These are phyloP conservation scores for Drosophila navojoa DNA, from an alignment of 1,140 invertebrate species.

Conservation along the genomic window DNA sequence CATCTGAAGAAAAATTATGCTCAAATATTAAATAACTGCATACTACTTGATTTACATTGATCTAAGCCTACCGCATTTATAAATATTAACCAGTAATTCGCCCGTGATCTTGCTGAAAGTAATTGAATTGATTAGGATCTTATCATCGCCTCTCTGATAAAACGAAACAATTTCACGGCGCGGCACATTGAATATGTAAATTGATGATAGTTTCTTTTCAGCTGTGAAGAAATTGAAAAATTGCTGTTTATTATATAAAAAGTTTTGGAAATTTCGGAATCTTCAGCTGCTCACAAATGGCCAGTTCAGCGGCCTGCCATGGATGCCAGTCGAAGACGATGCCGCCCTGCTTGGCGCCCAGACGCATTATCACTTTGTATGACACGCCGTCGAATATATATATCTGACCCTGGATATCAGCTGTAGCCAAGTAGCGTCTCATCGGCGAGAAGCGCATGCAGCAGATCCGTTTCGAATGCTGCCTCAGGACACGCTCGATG, in stretches of 20 bases:
- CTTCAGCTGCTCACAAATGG: slow-evolving; percentile 55
- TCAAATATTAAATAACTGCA: no score
- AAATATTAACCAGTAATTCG: slow-evolving; percentile 74
- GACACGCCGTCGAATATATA: slow-evolving; percentile 52
- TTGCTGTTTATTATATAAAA: not conserved
- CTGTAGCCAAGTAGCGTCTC: slow-evolving; percentile 67
- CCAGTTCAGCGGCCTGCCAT: slow-evolving; percentile 71
- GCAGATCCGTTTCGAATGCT: slow-evolving; percentile 47
- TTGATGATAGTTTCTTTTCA: slow-evolving; percentile 61
- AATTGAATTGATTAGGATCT: slow-evolving; percentile 60
- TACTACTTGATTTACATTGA: no score
- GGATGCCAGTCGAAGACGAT: slow-evolving; percentile 78
- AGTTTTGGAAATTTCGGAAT: no score
- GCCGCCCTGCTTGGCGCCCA: slow-evolving; percentile 19
- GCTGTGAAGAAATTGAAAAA: slow-evolving; percentile 32
- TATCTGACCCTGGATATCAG: slow-evolving; percentile 64
- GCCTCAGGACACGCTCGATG: slow-evolving; percentile 23
- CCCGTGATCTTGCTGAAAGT: slow-evolving; percentile 77
- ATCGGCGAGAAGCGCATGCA: slow-evolving; percentile 66
- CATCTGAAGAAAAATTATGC: slow-evolving; percentile 30
- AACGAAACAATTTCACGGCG: slow-evolving; percentile 66
- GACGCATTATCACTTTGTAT: slow-evolving; percentile 33
- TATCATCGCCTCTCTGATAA: slow-evolving; percentile 64
- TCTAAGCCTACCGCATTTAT: slow-evolving; percentile 41
- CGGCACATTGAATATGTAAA: slow-evolving; percentile 66